Evolutionary conservation across 2,797 vertebrate species (phyloP), one percentile per base, ranked within the genome.

Genomic region (Mus caroli): DNA sequence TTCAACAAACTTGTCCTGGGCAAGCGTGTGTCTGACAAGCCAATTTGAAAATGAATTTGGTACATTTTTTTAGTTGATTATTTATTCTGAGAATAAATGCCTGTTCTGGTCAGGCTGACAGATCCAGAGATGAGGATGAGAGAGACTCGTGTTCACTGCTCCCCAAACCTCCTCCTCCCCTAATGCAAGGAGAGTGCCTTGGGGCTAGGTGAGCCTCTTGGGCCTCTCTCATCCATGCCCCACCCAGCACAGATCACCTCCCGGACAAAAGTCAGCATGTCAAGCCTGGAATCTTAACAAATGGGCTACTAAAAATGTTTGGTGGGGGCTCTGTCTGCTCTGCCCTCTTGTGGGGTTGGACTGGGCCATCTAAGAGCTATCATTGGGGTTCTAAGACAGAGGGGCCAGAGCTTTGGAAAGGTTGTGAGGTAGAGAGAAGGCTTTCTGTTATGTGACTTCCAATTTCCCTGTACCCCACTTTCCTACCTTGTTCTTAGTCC

Each of bases 31-130:
- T 93, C 95, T 97, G 97, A 98, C 98, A 97, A 96, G 95, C 94
- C 97, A 98, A 97, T 97, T 96, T 97, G 91, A 97, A 97, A 97
- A 97, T 97, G 97, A 97, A 98, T 97, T 97, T 97, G 93, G 91
- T 96, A 90, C 89, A 91, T 96, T 96, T 97, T 97, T 97, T 95
- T 79, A 96, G 97, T 92, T 96, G 97, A 98, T 96, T 97, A 97
- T 94, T 97, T 97, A 95, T 97, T 97, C 97, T 91, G 96, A 95
- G 96, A 97, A 97, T 96, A 96, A 98, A 97, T 97, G 82, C 76
- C 88, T 31, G 7, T 79, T 94, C 95, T 85, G 92, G 86, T 90
- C 91, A 54, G 58, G 96, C 95, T 97, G 95, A 97, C 95, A 97
- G 96, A 94, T 96, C 83, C 60, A 62, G 37, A 85, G 75, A 92